Conservation (phyloP, 2,888 invertebrate genomes). For the Habrosyne pyritoides region DNA sequence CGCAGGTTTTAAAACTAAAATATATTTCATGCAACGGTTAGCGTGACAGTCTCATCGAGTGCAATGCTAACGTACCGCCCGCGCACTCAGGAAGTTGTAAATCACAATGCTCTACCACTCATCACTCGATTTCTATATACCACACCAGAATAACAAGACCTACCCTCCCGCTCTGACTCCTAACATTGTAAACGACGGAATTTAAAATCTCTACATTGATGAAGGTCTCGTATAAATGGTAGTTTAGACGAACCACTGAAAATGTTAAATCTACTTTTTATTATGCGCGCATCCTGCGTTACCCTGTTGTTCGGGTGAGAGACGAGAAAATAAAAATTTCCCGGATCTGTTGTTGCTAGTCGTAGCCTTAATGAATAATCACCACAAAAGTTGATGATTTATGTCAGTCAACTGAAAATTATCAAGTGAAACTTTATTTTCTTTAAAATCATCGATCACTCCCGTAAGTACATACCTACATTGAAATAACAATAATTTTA, state of each 20-base stretch:
- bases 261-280: conserved; percentile 70
- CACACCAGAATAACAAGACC: conserved; percentile 46
- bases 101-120: conserved; percentile 63
- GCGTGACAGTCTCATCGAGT: conserved; percentile 52
- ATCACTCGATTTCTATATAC: conserved; percentile 53
- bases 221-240: conserved; percentile 46
- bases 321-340: conserved; percentile 41
- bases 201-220: conserved; percentile 19
- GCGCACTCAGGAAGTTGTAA: conserved; percentile 74
- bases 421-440: too few species aligned
- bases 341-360: conserved; percentile 18
- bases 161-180: conserved; percentile 21
- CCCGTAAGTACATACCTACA: too few species aligned
- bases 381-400: conserved; percentile 29
- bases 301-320: conserved; percentile 41
- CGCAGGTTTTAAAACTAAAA: conserved; percentile 17
- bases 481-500: too few species aligned
- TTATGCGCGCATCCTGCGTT: conserved; percentile 65
- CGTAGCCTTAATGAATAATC: conserved; percentile 46
- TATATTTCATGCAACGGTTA: conserved; percentile 32
- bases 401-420: conserved; percentile 16
- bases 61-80: conserved; percentile 53
- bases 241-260: conserved; percentile 58
- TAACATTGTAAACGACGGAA: conserved; percentile 13
- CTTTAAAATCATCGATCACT: too few species aligned